Evolutionary conservation across 2,113 vertebrate genomes (phyloP), one percentile per base, ranked within the genome.

Genomic region (Parus major): DNA sequence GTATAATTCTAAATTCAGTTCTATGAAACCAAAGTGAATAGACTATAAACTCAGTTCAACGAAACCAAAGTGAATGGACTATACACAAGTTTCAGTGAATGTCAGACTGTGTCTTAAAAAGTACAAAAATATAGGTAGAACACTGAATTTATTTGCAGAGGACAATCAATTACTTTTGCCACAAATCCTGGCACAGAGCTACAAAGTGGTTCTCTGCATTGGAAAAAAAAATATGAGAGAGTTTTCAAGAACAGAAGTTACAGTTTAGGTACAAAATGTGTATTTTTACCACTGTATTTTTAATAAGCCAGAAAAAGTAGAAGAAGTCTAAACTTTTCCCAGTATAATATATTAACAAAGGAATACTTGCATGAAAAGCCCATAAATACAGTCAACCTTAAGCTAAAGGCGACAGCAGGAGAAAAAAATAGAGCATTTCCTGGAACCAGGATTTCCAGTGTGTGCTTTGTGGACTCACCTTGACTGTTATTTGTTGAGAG

Each of bases 381-480:
- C 15, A 50, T 47, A 88, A 77, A 86, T 59, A 59, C 42, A 60
- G 42, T 66, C 59, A 86, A 88, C 9, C 10, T 77, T 83, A 56
- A 78, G 56, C 44, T 83, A 78, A 68, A 68, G 41, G 47, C 66
- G 35, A 41, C 0, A 0, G 42, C 21, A 73, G 42, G 70, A 29
- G 29, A 15, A 80, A 93, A 89, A 92, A 71, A 23, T 2, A 20
- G 6, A 82, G 31, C 5, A 50, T 95, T 96, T 93, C 75, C 76
- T 73, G 35, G 66, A 93, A 88, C 12, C 33, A 86, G 27, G 25
- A 88, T 73, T 1, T 0, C 24, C 42, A 52, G 13, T 72, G 39
- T 61, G 27, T 80, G 23, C 36, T 92, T 87, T 93, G 90, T 59
- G 55, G 71, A 66, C 71, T 88, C 79, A 95, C 71, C 85, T 88